phyloP scores from a whole-genome alignment of 2,888 invertebrate genomes.

The Sialis lutaria region DNA sequence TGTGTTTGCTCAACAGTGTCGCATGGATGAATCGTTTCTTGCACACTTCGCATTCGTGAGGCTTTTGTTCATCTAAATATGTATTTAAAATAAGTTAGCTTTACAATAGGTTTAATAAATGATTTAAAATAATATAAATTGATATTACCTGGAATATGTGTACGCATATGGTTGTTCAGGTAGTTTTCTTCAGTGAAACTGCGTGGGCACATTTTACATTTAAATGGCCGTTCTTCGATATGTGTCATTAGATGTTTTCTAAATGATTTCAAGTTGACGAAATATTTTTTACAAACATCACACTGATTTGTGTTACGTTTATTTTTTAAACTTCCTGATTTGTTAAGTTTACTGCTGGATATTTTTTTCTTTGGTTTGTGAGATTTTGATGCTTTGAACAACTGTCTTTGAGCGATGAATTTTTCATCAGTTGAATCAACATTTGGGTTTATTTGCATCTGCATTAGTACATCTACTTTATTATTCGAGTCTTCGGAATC shows the following conservation, averaged over 20 bases:
- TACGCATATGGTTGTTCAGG: constrained; percentile 26
- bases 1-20: constrained; percentile 26
- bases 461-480: constrained; percentile 15
- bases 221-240: constrained; percentile 25
- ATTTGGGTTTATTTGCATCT: not conserved
- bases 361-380: constrained; percentile 22
- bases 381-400: constrained; percentile 21
- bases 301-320: constrained; percentile 24
- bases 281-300: constrained; percentile 27
- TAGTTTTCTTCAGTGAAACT: constrained; percentile 28
- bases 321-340: constrained; percentile 15
- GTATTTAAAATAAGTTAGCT: no score
- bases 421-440: constrained; percentile 20
- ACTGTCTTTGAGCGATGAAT: constrained; percentile 24
- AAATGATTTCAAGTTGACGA: constrained; percentile 26
- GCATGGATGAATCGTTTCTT: constrained; percentile 28
- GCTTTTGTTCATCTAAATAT: constrained; percentile 23
- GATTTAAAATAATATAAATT: no score
- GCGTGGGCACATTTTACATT: constrained; percentile 24
- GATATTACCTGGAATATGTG: constrained; percentile 17
- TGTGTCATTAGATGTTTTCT: constrained; percentile 28
- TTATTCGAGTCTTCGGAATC: constrained; percentile 21
- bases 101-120: no score
- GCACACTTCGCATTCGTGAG: constrained; percentile 27
- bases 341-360: constrained; percentile 12